Percentiles rank a stretch among this genome's conserved stretches.
Conservation (phyloP, 2,113 vertebrate species). For the Felis catus region DNA sequence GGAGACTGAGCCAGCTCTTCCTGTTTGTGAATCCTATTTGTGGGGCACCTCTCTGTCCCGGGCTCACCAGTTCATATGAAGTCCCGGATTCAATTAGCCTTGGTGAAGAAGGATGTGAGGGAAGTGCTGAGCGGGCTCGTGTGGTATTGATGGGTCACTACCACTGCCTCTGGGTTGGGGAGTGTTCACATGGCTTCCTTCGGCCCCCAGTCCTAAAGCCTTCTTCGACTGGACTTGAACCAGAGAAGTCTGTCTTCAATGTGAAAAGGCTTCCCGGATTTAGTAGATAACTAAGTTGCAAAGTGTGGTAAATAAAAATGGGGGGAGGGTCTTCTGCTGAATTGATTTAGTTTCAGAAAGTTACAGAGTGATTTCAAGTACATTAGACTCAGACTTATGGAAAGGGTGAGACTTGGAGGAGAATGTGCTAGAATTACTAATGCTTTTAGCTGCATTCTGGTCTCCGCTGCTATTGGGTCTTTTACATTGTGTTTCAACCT, state of each 20-base stretch:
- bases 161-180: not conserved
- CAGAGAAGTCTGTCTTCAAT: not conserved
- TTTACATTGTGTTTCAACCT: not conserved
- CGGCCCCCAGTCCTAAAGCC: not conserved
- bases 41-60: not conserved
- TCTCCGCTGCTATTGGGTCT: not conserved
- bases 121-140: not conserved
- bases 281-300: not conserved
- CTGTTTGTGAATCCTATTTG: not conserved
- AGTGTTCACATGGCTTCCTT: not conserved
- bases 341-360: conserved; percentile 20
- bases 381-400: not conserved
- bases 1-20: not conserved
- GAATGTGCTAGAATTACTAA: not conserved
- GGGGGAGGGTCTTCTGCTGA: not conserved
- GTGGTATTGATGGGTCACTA: not conserved
- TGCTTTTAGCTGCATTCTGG: not conserved
- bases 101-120: not conserved
- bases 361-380: not conserved
- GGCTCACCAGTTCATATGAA: not conserved
- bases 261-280: not conserved
- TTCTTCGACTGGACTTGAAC: not conserved
- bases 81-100: not conserved
- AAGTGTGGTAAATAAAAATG: conserved; percentile 6
- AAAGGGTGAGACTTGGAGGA: not conserved